Evolutionary conservation across 2,888 invertebrate genomes (phyloP).

Genomic region (Drosophila robusta): DNA sequence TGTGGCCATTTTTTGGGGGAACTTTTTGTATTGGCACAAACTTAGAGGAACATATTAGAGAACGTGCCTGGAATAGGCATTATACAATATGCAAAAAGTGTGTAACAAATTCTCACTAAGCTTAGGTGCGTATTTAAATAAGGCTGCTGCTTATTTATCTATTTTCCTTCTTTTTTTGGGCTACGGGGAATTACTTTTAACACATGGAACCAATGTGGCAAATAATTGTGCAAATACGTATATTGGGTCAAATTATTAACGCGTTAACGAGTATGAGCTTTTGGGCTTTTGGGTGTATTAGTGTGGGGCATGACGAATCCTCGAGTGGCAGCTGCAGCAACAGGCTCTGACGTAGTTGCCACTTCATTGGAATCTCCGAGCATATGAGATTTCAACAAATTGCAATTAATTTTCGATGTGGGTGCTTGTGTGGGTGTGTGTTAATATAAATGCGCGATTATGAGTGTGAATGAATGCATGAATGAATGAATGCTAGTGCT

Average conservation of each 20-base stretch:
- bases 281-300: background rate
- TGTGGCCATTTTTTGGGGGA: constrained; percentile 21
- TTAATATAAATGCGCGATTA: background rate
- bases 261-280: constrained; percentile 7
- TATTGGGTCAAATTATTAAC: constrained; percentile 29
- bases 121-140: constrained; percentile 4
- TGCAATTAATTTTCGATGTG: constrained; percentile 4
- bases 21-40: constrained; percentile 19
- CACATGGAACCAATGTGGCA: constrained; percentile 26
- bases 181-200: constrained; percentile 43
- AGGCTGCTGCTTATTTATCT: constrained; percentile 10
- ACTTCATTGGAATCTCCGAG: constrained; percentile 30
- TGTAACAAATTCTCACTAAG: constrained; percentile 12
- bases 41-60: background rate
- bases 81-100: constrained; percentile 17
- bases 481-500: constrained; percentile 36
- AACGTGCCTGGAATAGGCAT: constrained; percentile 16
- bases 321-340: constrained; percentile 13
- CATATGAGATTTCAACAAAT: constrained; percentile 13
- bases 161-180: background rate
- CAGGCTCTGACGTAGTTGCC: constrained; percentile 41
- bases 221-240: constrained; percentile 40
- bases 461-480: background rate
- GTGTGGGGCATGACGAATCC: constrained; percentile 26
- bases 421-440: constrained; percentile 11